A percentile compares a stretch with the other conserved stretches of the same genome.
Conservation (phyloP, 2,113 vertebrate species). For the Crypturellus undulatus region DNA sequence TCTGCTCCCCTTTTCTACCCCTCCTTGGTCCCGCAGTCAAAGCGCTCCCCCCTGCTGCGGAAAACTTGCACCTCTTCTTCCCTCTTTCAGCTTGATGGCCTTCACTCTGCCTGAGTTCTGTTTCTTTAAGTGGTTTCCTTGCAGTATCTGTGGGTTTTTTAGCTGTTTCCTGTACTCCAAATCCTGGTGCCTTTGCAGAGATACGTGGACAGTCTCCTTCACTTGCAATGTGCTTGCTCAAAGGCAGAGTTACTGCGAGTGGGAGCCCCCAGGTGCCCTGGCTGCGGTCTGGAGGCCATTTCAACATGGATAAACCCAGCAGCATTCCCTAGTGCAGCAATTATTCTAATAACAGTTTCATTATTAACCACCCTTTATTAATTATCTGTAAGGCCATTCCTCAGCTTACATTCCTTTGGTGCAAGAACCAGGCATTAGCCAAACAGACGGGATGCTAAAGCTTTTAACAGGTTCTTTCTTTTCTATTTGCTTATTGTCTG, state of each 20-base stretch:
- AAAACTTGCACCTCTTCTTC: neutral
- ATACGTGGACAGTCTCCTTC: neutral
- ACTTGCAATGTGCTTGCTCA: neutral
- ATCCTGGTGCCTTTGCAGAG: neutral
- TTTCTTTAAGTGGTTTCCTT: neutral
- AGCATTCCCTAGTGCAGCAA: conserved; percentile 3
- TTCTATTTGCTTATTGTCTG: neutral
- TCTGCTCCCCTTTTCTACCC: neutral
- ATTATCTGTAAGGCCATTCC: conserved; percentile 42
- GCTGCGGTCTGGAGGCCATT: neutral
- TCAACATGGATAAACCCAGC: conserved; percentile 9
- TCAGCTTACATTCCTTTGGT: conserved; percentile 48
- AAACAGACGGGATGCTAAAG: neutral
- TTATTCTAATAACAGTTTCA: conserved; percentile 47
- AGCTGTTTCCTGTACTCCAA: neutral
- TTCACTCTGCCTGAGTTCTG: neutral
- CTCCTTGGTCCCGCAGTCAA: neutral
- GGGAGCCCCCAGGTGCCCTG: neutral
- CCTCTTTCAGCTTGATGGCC: neutral
- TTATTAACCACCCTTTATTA: conserved; percentile 63
- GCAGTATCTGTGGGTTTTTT: neutral
- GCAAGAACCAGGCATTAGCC: neutral
- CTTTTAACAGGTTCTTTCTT: neutral
- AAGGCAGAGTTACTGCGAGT: neutral
- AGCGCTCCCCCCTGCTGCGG: neutral